Evolutionary conservation across 2,113 vertebrate species (phyloP).

Genomic region (Scomber japonicus): DNA sequence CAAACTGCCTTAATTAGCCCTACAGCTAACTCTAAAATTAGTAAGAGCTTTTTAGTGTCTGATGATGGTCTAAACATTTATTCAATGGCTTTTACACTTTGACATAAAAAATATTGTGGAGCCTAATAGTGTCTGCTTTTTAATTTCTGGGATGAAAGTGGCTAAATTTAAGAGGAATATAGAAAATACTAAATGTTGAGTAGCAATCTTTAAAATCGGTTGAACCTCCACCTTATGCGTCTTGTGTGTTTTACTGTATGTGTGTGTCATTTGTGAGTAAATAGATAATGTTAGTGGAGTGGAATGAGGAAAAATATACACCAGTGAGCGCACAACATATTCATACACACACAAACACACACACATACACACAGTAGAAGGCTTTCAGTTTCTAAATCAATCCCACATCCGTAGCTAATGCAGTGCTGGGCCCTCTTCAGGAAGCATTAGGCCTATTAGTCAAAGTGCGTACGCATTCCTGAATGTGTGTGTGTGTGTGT

Average conservation of each 20-base stretch:
- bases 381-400: slow-evolving; percentile 86
- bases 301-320: slow-evolving; percentile 45
- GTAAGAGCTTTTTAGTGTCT: slow-evolving; percentile 22
- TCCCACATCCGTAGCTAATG: slow-evolving; percentile 86
- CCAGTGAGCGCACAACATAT: slow-evolving; percentile 49
- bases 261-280: slow-evolving; percentile 50
- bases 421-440: slow-evolving; percentile 83
- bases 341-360: slow-evolving; percentile 31
- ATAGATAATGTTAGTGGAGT: slow-evolving; percentile 56
- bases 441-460: slow-evolving; percentile 86
- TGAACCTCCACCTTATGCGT: slow-evolving; percentile 5
- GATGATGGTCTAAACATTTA: slow-evolving; percentile 1
- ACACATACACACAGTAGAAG: slow-evolving; percentile 58
- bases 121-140: not conserved
- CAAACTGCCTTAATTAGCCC: slow-evolving; percentile 67
- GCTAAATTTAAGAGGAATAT: slow-evolving; percentile 10
- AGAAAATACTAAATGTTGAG: slow-evolving; percentile 10
- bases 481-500: slow-evolving; percentile 47
- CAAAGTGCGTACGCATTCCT: slow-evolving; percentile 79
- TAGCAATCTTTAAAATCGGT: slow-evolving; percentile 1
- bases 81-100: not conserved
- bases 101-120: not conserved
- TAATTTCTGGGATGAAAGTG: not conserved
- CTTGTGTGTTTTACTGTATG: slow-evolving; percentile 15
- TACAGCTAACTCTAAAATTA: slow-evolving; percentile 42